Base-by-base conservation (phyloP, 2,113 vertebrate genomes). In the Atlantisia rogersi region DNA sequence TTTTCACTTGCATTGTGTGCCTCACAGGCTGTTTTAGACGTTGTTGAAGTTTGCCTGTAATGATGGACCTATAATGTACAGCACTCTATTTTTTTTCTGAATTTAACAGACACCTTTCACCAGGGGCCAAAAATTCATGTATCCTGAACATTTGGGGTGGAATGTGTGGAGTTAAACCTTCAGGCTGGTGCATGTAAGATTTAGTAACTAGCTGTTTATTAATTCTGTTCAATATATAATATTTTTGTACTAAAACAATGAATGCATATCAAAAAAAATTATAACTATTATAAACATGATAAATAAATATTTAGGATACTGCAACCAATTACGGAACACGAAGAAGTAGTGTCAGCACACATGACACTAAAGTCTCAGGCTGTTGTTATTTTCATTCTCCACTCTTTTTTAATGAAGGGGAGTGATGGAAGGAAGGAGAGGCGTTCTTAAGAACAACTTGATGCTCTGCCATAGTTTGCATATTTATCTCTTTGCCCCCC, bases 261-360 rank as follows among this genome's bases (percentile, higher is more conserved):
- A 71, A 65, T 44, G 21, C 2, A 78, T 55, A 7, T 18, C 7
- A 67, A 77, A 85, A 69, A 69, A 35, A 18, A 5, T 8, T 40
- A 35, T 31, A 69, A 46, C 84, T 62, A 80, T 86, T 83, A 71
- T 46, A 76, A 81, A 46, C 18, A 67, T 2, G 22, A 10, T 70
- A 65, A 92, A 88, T 80, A 95, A 92, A 77, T 93, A 59, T 84
- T 91, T 83, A 46, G 68, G 68, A 67, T 59, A 48, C 15, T 91
- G 18, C 15, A 64, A 85, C n/a, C 8, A 71, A 70, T 81, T 78
- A 44, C 42, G 64, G 12, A 55, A 63, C 37, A 88, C 37, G 56
- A 92, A 92, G 29, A 78, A 67, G 52, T 67, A 86, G 35, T 35
- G 50, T 74, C 29, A 83, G 55, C 1, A 0, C 4, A 9, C n/a